A percentile compares a stretch with the other conserved stretches of the same genome.
phyloP scores from a whole-genome alignment of 1,140 invertebrate genomes.

The Lordiphosa clarofinis region DNA sequence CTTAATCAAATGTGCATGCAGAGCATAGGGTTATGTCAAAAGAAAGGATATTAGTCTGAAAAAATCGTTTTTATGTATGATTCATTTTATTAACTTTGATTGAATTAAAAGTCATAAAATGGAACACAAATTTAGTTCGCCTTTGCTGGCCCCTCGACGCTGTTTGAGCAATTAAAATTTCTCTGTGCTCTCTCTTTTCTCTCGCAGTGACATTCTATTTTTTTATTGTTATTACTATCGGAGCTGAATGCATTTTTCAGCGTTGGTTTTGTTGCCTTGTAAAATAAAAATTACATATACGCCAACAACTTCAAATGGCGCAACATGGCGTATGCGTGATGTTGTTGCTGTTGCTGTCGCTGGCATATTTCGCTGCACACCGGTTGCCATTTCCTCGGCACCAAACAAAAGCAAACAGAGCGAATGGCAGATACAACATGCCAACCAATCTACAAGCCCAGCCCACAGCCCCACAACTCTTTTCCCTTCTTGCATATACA shows the following conservation, averaged over 20 bases:
- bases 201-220: constrained; percentile 27
- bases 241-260: constrained; percentile 41
- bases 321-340: constrained; percentile 66
- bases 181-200: constrained; percentile 34
- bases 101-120: constrained; percentile 67
- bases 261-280: constrained; percentile 46
- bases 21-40: no score
- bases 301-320: constrained; percentile 68
- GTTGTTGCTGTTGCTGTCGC: constrained; percentile 26
- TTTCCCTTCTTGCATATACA: constrained; percentile 7
- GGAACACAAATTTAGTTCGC: constrained; percentile 51
- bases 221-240: constrained; percentile 34
- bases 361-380: constrained; percentile 64
- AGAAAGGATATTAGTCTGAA: constrained; percentile 1
- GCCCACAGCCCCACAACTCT: background rate
- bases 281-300: constrained; percentile 77
- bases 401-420: constrained; percentile 63
- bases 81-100: constrained; percentile 60
- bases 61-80: background rate
- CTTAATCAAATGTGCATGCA: no score
- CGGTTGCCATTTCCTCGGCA: constrained; percentile 65
- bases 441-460: constrained; percentile 1
- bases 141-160: constrained; percentile 14
- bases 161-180: constrained; percentile 75
- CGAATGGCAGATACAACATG: constrained; percentile 45